Conservation (phyloP, 2,888 invertebrate species). For the Tenthredo livida region DNA sequence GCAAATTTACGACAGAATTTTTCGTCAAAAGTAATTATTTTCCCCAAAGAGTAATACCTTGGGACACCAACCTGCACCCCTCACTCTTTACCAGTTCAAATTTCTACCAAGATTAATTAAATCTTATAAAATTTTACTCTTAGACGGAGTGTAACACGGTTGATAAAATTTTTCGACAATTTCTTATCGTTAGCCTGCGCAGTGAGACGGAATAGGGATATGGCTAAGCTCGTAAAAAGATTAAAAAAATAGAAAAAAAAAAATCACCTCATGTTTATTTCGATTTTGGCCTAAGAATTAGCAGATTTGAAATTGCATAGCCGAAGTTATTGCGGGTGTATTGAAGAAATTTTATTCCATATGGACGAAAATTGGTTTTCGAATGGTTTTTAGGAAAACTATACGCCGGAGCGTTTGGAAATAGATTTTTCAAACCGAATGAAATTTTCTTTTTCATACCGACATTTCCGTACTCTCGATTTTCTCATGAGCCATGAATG, state of each 20-base stretch:
- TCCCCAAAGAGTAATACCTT: constrained; percentile 22
- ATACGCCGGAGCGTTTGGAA: background rate
- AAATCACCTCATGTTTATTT: background rate
- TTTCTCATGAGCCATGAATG: background rate
- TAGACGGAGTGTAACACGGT: background rate
- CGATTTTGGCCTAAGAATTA: background rate
- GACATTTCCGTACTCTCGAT: background rate
- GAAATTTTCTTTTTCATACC: background rate
- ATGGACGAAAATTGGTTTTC: background rate
- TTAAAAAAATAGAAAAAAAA: too few relatives aligned
- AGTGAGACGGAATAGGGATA: background rate
- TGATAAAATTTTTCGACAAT: background rate
- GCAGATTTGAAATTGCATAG: background rate
- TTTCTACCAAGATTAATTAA: constrained; percentile 28
- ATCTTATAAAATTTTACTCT: background rate
- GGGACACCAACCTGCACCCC: background rate
- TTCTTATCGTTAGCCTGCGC: background rate
- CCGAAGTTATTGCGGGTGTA: background rate
- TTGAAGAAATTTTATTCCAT: background rate
- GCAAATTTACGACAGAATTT: constrained; percentile 23
- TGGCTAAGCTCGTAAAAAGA: background rate
- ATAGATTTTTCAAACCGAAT: background rate
- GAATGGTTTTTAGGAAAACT: background rate
- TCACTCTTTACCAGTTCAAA: background rate
- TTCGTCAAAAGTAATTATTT: constrained; percentile 32